Conservation (phyloP, 2,888 invertebrate genomes). For the Meandrusa payeni region DNA sequence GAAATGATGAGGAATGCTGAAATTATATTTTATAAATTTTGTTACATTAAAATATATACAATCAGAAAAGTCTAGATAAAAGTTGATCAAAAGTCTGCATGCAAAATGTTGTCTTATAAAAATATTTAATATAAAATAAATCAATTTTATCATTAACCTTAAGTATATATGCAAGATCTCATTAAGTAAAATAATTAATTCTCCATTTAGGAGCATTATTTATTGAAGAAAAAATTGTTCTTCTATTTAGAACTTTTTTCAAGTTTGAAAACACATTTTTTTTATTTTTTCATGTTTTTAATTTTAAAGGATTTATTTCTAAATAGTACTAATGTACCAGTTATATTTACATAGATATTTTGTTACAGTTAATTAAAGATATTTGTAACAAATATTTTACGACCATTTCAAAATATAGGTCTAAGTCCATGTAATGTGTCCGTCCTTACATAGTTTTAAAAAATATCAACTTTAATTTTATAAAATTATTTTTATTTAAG, state of each 20-base stretch:
- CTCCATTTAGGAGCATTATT: not conserved
- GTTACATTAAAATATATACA: too few relatives aligned
- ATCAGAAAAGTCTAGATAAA: too few relatives aligned
- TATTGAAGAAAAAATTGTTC: too few relatives aligned
- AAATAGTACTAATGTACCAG: conserved; percentile 7
- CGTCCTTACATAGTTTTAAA: conserved; percentile 24
- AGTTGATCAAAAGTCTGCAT: too few relatives aligned
- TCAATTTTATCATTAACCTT: conserved; percentile 4
- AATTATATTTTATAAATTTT: too few relatives aligned
- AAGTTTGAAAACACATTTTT: not conserved
- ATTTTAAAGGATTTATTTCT: not conserved
- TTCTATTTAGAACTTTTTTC: too few relatives aligned
- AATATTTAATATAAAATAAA: not conserved
- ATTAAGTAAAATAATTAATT: conserved; percentile 27
- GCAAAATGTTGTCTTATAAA: too few relatives aligned
- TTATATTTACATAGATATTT: conserved; percentile 10
- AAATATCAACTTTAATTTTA: too few relatives aligned
- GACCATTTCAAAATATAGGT: conserved; percentile 3
- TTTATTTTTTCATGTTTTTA: not conserved
- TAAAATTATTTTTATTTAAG: conserved; percentile 13
- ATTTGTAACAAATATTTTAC: conserved; percentile 1
- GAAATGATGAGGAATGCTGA: too few relatives aligned
- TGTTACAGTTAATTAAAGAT: conserved; percentile 2
- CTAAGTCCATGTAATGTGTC: conserved; percentile 23
- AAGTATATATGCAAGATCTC: conserved; percentile 30